Percentiles rank a stretch among this genome's conserved stretches.
phyloP scores from a whole-genome alignment of 1,140 invertebrate species.

The Drosophila tropicalis region DNA sequence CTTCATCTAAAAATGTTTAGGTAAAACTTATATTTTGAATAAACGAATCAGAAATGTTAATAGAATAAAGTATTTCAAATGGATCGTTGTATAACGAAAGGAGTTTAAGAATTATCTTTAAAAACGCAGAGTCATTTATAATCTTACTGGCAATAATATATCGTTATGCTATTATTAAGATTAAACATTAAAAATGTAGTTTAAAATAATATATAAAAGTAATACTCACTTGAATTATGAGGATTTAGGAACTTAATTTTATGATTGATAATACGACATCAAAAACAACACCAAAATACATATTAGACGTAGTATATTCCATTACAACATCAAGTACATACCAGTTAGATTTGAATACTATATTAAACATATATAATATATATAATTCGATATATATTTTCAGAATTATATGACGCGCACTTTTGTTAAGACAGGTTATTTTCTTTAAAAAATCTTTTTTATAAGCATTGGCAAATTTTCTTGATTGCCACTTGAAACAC shows the following conservation, averaged over 20 bases:
- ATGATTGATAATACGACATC: slow-evolving; percentile 41
- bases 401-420: slow-evolving; percentile 13
- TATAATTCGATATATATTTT: not conserved
- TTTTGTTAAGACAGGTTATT: slow-evolving; percentile 15
- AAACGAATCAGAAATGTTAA: too few relatives aligned
- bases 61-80: too few relatives aligned
- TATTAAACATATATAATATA: slow-evolving; percentile 4
- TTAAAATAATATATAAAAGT: slow-evolving; percentile 13
- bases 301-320: slow-evolving; percentile 70
- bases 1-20: too few relatives aligned
- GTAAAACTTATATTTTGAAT: too few relatives aligned
- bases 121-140: too few relatives aligned
- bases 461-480: slow-evolving; percentile 10
- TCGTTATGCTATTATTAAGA: not conserved
- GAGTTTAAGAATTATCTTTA: too few relatives aligned
- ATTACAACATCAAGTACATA: slow-evolving; percentile 83
- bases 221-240: slow-evolving; percentile 55
- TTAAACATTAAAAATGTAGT: not conserved
- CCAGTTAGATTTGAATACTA: slow-evolving; percentile 35
- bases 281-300: slow-evolving; percentile 71
- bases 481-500: slow-evolving; percentile 22
- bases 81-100: too few relatives aligned
- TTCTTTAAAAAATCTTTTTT: slow-evolving; percentile 25
- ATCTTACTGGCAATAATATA: too few relatives aligned
- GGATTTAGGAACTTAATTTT: slow-evolving; percentile 17